These are phyloP conservation scores for Ceryle rudis DNA, from an alignment of 2,797 vertebrate genomes.

Conservation along the genomic window DNA sequence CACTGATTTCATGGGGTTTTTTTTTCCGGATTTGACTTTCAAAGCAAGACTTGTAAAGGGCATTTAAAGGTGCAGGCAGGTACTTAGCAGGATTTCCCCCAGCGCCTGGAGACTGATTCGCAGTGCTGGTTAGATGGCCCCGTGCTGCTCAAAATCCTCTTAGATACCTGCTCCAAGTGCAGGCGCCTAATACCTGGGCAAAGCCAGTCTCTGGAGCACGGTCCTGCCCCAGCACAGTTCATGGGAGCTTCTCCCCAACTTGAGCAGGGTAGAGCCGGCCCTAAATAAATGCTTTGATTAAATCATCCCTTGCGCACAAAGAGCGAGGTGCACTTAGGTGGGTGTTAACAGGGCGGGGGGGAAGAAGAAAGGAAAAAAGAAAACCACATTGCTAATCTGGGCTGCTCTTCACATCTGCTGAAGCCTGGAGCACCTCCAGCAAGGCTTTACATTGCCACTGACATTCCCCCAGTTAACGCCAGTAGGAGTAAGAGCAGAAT, in stretches of 20 bases:
- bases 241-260: accelerated
- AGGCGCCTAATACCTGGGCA: neutral
- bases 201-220: accelerated
- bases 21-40: neutral
- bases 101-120: neutral
- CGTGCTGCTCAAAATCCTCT: accelerated
- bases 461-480: neutral
- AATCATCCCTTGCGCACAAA: neutral
- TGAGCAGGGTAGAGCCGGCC: neutral
- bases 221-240: accelerated
- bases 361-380: neutral
- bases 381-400: neutral
- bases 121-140: accelerated
- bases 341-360: neutral
- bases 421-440: neutral
- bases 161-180: accelerated
- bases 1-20: neutral
- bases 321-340: neutral
- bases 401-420: neutral
- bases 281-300: accelerated
- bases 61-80: neutral
- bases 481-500: neutral
- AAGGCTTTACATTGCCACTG: neutral
- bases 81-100: neutral
- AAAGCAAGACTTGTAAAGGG: neutral